Base-by-base conservation (phyloP, 2,113 vertebrate species). In the Hippoglossus stenolepis region DNA sequence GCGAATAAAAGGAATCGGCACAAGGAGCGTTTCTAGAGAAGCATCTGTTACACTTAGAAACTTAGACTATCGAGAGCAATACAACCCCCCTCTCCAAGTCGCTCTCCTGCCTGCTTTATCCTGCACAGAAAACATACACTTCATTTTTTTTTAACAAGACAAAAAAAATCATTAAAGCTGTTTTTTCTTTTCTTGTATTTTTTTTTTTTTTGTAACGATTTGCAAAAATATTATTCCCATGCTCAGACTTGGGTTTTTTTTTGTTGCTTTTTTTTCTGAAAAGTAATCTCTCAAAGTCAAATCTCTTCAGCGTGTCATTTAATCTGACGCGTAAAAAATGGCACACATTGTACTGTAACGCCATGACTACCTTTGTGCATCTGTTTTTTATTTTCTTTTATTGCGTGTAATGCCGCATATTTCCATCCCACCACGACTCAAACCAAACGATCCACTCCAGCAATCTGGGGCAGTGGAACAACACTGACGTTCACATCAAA, bases 11-110 rank as follows among this genome's bases (percentile, higher is more conserved):
- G 94, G 93, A 96, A 95, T 94, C 95, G 87, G 90, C 96, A 96
- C 96, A 97, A 96, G 97, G 95, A 96, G 95, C 93, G 92, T 94
- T 95, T 96, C 95, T 95, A 97, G 96, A 97, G 95, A 95, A 93
- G 97, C 97, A 98, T 99, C 97, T 98, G 97, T 99, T 99, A 98
- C 97, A 99, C 96, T 98, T 96, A 95, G 96, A 96, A 98, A 98
- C 96, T 97, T 96, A 98, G 96, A 98, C 96, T 96, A 97, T 97
- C 95, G 96, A 96, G 95, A 94, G 93, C 93, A 93, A 93, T 93
- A 94, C 87, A 89, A 77, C 86, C 90, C 85, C 85, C 82, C 83
- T 74, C 85, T 87, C 65, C 31, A 83, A 82, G 67, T 73, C 70
- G 73, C 73, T 75, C 83, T 86, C 81, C 65, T 73, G 60, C 43